These are phyloP conservation scores for Camponotus floridanus DNA, from an alignment of 1,140 invertebrate genomes.

Conservation along the genomic window DNA sequence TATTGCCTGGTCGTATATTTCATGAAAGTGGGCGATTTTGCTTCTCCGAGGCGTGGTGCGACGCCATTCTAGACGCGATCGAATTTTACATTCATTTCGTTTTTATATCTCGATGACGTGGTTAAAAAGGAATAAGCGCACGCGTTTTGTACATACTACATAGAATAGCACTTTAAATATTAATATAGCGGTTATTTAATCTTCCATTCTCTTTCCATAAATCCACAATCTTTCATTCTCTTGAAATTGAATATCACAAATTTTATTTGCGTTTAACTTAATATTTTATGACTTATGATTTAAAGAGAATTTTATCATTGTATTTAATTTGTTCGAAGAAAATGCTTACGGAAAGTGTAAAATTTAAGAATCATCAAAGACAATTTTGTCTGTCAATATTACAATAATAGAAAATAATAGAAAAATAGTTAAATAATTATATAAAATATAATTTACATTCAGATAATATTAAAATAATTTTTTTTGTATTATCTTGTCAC, in stretches of 20 bases:
- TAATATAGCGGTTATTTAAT: background rate
- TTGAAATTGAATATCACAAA: background rate
- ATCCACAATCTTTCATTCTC: too few species aligned
- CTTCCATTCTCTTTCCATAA: too few species aligned
- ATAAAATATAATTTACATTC: background rate
- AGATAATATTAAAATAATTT: background rate
- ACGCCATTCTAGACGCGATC: constrained; percentile 53
- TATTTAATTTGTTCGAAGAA: background rate
- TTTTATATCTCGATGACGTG: constrained; percentile 25
- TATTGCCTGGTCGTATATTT: constrained; percentile 72
- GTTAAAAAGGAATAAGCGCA: constrained; percentile 28
- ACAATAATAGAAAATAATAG: background rate
- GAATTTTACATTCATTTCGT: constrained; percentile 62
- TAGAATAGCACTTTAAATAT: background rate
- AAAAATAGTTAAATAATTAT: constrained; percentile 14
- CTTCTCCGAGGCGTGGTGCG: constrained; percentile 45
- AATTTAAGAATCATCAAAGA: background rate
- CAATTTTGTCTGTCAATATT: background rate
- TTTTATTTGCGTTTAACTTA: background rate
- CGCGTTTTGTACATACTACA: background rate
- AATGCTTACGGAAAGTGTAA: background rate
- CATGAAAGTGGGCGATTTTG: constrained; percentile 74
- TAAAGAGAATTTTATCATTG: background rate
- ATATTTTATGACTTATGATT: background rate
- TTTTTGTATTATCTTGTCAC: background rate